phyloP scores from a whole-genome alignment of 2,113 vertebrate genomes.

The Python bivittatus region DNA sequence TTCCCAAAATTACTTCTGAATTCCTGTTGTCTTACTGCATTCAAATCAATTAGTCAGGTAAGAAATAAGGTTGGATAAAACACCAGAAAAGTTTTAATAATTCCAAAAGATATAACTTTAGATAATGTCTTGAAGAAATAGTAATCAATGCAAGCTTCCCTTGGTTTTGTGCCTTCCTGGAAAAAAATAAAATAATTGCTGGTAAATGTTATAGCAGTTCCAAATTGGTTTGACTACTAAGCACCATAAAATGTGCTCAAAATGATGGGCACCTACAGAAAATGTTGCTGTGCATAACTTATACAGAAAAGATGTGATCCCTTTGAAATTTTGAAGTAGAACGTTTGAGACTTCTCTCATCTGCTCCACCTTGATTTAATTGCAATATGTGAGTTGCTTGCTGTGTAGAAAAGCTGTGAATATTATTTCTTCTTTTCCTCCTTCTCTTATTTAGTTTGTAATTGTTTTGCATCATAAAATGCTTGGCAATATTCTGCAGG shows the following conservation, averaged over 20 bases:
- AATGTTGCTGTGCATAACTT: constrained; percentile 22
- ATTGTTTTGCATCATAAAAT: neutral
- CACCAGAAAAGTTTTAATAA: neutral
- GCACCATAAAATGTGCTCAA: constrained; percentile 4
- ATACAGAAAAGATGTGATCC: neutral
- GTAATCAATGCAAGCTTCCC: neutral
- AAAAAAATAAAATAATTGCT: constrained; percentile 20
- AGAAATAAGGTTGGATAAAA: neutral
- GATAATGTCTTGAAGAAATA: neutral
- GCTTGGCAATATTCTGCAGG: neutral
- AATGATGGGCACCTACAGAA: constrained; percentile 32
- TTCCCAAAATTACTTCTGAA: neutral
- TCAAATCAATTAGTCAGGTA: neutral
- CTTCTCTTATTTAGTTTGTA: constrained; percentile 14
- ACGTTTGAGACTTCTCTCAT: neutral
- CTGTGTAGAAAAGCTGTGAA: constrained; percentile 25
- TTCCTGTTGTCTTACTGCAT: neutral
- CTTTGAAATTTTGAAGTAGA: constrained; percentile 42
- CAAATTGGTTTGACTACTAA: constrained; percentile 14
- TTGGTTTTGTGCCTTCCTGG: neutral
- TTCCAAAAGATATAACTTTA: neutral
- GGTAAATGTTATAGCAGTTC: constrained; percentile 10
- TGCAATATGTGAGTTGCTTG: neutral
- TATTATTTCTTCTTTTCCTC: constrained; percentile 31
- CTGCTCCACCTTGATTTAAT: neutral